Conservation (phyloP, 2,113 vertebrate genomes). For the Uropsilus gracilis region DNA sequence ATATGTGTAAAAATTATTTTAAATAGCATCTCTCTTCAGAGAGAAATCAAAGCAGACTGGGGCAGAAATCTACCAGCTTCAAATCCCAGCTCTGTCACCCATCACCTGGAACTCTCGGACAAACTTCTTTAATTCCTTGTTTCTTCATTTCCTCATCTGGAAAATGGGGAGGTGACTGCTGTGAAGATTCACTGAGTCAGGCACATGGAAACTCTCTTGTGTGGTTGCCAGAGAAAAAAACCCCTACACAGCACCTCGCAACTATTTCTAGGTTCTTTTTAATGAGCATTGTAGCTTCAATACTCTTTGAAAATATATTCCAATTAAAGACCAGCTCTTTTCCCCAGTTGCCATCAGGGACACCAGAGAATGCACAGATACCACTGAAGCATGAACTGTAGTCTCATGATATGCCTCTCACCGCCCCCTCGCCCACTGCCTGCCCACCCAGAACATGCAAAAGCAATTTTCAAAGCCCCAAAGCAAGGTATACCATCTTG, state of each 20-base stretch:
- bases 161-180: background rate
- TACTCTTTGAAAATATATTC: background rate
- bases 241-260: background rate
- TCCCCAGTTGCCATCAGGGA: background rate
- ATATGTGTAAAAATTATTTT: slow-evolving; percentile 24
- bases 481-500: background rate
- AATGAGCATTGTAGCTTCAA: background rate
- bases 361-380: background rate
- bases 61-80: background rate
- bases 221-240: background rate
- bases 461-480: background rate
- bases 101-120: background rate
- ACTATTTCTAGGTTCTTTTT: background rate
- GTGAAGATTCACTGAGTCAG: background rate
- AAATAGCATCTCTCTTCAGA: slow-evolving; percentile 8
- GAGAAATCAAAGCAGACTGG: background rate
- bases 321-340: background rate
- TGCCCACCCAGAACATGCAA: background rate
- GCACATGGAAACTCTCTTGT: background rate
- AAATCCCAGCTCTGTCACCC: background rate
- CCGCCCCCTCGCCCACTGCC: background rate
- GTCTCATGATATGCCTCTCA: background rate
- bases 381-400: too few relatives aligned
- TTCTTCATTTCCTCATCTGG: background rate
- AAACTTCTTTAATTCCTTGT: background rate